Evolutionary conservation across 2,888 invertebrate genomes (phyloP).

Genomic region (Bellardia bayeri): DNA sequence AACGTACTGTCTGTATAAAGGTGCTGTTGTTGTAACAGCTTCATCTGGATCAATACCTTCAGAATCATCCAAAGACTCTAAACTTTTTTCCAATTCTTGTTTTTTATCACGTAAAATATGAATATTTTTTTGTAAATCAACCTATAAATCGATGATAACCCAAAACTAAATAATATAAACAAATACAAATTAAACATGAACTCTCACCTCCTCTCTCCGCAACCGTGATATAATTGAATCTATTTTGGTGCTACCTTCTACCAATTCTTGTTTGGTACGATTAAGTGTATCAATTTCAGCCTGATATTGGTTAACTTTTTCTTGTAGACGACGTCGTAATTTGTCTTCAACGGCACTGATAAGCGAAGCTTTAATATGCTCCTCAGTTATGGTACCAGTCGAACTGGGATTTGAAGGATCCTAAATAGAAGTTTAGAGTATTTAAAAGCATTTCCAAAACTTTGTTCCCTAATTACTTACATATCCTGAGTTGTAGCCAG

Average conservation of each 20-base stretch:
- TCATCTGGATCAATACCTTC: slow-evolving; percentile 97
- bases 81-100: slow-evolving; percentile 92
- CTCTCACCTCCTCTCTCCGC: slow-evolving; percentile 88
- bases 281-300: slow-evolving; percentile 95
- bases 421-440: slow-evolving; percentile 71
- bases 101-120: slow-evolving; percentile 93
- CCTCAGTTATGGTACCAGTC: slow-evolving; percentile 95
- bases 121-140: slow-evolving; percentile 93
- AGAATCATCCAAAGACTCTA: slow-evolving; percentile 90
- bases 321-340: slow-evolving; percentile 92
- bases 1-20: slow-evolving; percentile 95
- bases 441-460: not conserved
- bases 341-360: slow-evolving; percentile 98
- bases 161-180: not conserved
- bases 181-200: too few species aligned
- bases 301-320: slow-evolving; percentile 95
- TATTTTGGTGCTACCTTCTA: slow-evolving; percentile 92
- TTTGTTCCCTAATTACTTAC: slow-evolving; percentile 74
- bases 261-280: slow-evolving; percentile 93
- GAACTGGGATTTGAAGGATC: slow-evolving; percentile 84
- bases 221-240: slow-evolving; percentile 91
- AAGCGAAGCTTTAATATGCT: slow-evolving; percentile 96
- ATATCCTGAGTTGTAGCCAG: slow-evolving; percentile 80
- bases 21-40: slow-evolving; percentile 97
- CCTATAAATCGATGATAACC: slow-evolving; percentile 83